phyloP scores from a whole-genome alignment of 2,113 vertebrate genomes.

The Silurus asotus region DNA sequence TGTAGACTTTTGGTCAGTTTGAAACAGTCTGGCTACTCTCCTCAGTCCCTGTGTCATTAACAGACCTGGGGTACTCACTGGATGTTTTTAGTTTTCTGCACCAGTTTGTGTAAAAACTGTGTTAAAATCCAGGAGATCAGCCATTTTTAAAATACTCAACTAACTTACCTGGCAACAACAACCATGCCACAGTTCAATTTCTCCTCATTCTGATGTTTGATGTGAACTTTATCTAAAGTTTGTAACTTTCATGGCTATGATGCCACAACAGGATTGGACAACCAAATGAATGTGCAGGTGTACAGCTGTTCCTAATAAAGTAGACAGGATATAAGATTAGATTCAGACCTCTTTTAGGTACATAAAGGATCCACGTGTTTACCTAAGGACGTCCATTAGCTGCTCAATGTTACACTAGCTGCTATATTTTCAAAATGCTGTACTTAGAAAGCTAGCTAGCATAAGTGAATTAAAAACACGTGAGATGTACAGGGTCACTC shows the following conservation, averaged over 20 bases:
- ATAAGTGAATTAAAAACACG: not conserved
- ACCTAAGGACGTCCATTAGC: not conserved
- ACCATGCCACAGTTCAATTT: not conserved
- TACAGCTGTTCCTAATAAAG: not conserved
- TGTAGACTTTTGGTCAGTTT: not conserved
- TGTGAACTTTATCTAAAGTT: not conserved
- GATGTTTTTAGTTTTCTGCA: not conserved
- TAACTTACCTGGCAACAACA: not conserved
- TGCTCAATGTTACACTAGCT: conserved; percentile 2
- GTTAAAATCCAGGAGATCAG: not conserved
- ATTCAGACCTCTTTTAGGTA: too few species aligned
- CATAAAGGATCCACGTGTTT: not conserved
- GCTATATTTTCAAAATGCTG: not conserved
- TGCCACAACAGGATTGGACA: not conserved
- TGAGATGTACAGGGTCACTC: not conserved
- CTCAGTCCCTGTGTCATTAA: not conserved
- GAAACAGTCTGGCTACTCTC: not conserved
- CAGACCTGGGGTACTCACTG: not conserved
- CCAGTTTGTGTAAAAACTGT: not conserved
- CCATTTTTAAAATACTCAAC: not conserved
- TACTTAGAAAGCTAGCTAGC: not conserved
- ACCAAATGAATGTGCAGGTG: not conserved
- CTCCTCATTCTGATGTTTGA: not conserved
- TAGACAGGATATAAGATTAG: not conserved
- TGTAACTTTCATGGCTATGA: not conserved